These are phyloP conservation scores for Falco punctatus DNA, from an alignment of 2,113 vertebrate species.

Conservation along the genomic window DNA sequence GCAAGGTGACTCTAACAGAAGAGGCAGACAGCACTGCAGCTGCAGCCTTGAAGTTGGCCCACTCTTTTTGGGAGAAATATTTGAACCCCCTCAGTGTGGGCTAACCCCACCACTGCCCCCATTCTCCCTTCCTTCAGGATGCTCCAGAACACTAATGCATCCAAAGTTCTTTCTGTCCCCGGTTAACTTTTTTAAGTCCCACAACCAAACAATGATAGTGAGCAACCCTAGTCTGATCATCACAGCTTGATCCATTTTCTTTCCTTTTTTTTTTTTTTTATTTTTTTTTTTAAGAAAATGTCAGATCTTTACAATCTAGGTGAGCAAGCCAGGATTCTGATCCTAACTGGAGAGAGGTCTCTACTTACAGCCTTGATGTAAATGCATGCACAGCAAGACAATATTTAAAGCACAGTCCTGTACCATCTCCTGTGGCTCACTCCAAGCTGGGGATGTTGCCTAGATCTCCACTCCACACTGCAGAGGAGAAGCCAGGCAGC, in stretches of 20 bases:
- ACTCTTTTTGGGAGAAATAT: background rate
- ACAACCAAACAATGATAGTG: rapidly evolving
- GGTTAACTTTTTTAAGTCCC: background rate
- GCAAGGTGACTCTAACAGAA: rapidly evolving
- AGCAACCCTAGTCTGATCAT: rapidly evolving
- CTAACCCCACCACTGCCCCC: background rate
- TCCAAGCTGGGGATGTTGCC: background rate
- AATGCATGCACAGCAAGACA: background rate
- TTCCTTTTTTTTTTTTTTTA: no score
- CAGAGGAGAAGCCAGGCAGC: background rate
- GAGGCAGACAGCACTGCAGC: background rate
- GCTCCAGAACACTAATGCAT: background rate
- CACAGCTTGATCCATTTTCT: background rate
- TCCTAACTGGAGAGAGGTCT: background rate
- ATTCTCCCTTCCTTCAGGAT: background rate
- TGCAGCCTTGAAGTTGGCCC: background rate
- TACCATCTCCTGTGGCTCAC: background rate
- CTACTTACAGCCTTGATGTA: background rate
- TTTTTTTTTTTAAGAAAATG: background rate
- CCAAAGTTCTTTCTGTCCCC: background rate
- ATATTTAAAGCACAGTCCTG: background rate
- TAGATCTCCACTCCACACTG: background rate
- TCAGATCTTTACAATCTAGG: background rate
- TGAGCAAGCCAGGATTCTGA: background rate
- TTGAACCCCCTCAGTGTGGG: background rate